phyloP scores from a whole-genome alignment of 2,888 invertebrate genomes.

The Beris morrisii region DNA sequence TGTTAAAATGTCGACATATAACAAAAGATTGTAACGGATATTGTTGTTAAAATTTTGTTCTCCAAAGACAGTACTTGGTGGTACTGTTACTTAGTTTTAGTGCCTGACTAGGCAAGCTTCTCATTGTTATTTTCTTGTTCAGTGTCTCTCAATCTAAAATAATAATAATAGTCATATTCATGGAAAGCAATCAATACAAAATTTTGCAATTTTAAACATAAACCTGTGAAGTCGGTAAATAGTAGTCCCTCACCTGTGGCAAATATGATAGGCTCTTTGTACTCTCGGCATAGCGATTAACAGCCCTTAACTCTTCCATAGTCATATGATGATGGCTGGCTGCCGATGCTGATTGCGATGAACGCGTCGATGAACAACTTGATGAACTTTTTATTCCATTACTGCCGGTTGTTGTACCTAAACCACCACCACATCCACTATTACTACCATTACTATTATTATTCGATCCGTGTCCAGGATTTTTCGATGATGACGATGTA shows the following conservation, averaged over 20 bases:
- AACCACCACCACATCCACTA: conserved; percentile 46
- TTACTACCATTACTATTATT: conserved; percentile 42
- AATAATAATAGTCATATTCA: neutral
- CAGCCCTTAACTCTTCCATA: conserved; percentile 79
- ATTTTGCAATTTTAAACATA: conserved; percentile 47
- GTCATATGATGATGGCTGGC: conserved; percentile 69
- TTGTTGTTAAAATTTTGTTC: too few relatives aligned
- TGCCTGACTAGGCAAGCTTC: too few relatives aligned
- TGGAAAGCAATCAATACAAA: neutral
- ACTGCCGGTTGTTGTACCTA: conserved; percentile 40
- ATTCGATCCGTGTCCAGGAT: conserved; percentile 20
- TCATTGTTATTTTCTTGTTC: too few relatives aligned
- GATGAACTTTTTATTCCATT: conserved; percentile 51
- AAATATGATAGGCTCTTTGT: conserved; percentile 88
- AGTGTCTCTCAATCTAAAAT: too few relatives aligned
- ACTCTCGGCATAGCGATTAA: conserved; percentile 89
- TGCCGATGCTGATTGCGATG: conserved; percentile 63
- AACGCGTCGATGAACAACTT: conserved; percentile 71
- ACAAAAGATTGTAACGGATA: too few relatives aligned
- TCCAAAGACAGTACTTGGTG: too few relatives aligned
- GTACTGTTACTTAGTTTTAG: too few relatives aligned
- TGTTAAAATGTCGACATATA: too few relatives aligned
- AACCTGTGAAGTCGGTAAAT: conserved; percentile 50
- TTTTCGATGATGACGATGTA: conserved; percentile 61
- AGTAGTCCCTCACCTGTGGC: conserved; percentile 74